Base-by-base conservation (phyloP, 2,113 vertebrate genomes). In the Channa maculata region DNA sequence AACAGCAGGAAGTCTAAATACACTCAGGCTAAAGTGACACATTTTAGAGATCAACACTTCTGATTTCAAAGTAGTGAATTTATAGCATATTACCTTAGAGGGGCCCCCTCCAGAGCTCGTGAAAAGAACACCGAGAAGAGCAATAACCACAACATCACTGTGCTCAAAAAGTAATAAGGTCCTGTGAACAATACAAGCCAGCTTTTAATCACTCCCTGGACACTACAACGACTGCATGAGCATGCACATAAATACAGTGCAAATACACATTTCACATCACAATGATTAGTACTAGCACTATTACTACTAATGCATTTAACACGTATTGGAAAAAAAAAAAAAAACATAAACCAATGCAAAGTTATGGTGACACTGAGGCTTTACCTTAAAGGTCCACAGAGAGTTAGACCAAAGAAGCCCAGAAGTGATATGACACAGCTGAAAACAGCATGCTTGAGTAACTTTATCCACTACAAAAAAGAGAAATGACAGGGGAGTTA, bases 371-470 rank as follows among this genome's bases (percentile, higher is more conserved):
- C 11, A 76, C 43, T 3, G 73, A 57, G 84, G 54, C 24, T 77
- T 77, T 97, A 99, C 98, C 98, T 98, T 73, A 99, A 89, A 77
- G 97, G 97, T 91, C 98, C 97, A 93, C 98, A 99, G 65, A 99
- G 97, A 13, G 98, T 99, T 24, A 99, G 95, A 79, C 98, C 98
- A 90, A 99, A 99, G 93, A 98, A 99, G 80, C 98, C 98, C 83
- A 99, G 89, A 11, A 99, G 96, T 61, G 96, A 98, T 81, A 99
- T 96, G 81, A 99, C 85, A 71, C 97, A 98, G 82, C 97, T 96
- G 88, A 96, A 95, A 83, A 99, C 73, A 13, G 97, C 95, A 89
- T 99, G 97, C 84, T 99, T 99, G 68, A 97, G 88, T 91, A 99
- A 95, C 93, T 93, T 98, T 90, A 99, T 96, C 98, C 97, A 99